Conservation (phyloP, 2,888 invertebrate species). For the Carterocephalus palaemon region DNA sequence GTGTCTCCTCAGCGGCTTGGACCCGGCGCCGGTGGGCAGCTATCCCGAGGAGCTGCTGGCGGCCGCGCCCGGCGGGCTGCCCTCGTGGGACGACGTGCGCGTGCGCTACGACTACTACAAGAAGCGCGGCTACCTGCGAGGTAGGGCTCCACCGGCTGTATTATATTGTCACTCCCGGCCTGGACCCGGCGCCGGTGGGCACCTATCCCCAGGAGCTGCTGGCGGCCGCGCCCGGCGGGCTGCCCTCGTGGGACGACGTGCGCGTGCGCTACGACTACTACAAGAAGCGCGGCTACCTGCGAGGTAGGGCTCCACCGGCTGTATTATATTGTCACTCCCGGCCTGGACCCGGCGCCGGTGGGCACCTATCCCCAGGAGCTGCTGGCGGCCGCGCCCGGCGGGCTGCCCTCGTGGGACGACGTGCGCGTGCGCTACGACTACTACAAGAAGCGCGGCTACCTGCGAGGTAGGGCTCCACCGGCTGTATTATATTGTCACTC, state of each 20-base stretch:
- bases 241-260: no score
- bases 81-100: no score
- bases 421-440: conserved; percentile 92
- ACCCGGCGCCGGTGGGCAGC: conserved; percentile 84
- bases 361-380: conserved; percentile 90
- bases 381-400: conserved; percentile 84
- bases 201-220: conserved; percentile 89
- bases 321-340: conserved; percentile 39
- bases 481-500: no score
- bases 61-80: no score
- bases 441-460: conserved; percentile 91
- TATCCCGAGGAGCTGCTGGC: conserved; percentile 88
- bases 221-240: no score
- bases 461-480: conserved; percentile 86
- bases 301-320: conserved; percentile 56
- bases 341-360: conserved; percentile 82
- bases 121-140: no score
- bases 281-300: no score
- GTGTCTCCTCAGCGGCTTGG: no score
- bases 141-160: no score
- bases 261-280: no score
- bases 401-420: conserved; percentile 91
- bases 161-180: no score
- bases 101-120: no score
- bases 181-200: conserved; percentile 82